Evolutionary conservation across 2,113 vertebrate species (phyloP), one percentile per base, ranked within the genome.

Genomic region (Pelmatolapia mariae): DNA sequence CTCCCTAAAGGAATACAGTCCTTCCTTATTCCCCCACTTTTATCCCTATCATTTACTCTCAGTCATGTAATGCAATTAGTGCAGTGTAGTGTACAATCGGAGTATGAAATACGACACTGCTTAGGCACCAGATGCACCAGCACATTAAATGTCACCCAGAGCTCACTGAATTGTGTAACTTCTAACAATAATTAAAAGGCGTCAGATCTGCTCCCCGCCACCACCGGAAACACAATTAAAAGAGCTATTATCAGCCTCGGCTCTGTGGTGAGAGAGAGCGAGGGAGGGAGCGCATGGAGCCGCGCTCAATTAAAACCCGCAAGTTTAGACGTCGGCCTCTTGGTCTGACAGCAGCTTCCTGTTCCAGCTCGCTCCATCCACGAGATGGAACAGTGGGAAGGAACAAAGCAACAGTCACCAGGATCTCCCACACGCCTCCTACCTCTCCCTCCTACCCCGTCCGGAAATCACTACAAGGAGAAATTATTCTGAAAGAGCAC

Each of bases 351-450:
- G 91, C 89, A 71, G 91, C 73, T 95, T 96, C 96, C 95, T 96
- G 96, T 90, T 93, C 93, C 91, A 80, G 93, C 94, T 87, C 94
- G 96, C 85, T 94, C 91, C 88, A 76, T 94, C 92, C 87, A 90
- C 3, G 68, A 88, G 89, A 94, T 61, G 91, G 92, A 95, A 95
- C 93, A 95, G 88, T 93, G 93, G 93, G 86, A 85, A 90, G 94
- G 94, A 96, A 96, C 95, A 96, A 96, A 96, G 93, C 80, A 81
- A 84, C 89, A 95, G 89, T 94, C 93, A 93, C 84, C 89, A 82
- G 86, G 86, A 93, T 92, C 94, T 92, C 89, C 89, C 50, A 80
- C 88, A 29, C n/a, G 11, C 59, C 87, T 89, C 89, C 84, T 88
- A 76, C 87, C 73, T 86, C 83, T 61, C n/a, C 31, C 68, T 31